Evolutionary conservation across 2,888 invertebrate genomes (phyloP).

Genomic region (Biston stratarius): DNA sequence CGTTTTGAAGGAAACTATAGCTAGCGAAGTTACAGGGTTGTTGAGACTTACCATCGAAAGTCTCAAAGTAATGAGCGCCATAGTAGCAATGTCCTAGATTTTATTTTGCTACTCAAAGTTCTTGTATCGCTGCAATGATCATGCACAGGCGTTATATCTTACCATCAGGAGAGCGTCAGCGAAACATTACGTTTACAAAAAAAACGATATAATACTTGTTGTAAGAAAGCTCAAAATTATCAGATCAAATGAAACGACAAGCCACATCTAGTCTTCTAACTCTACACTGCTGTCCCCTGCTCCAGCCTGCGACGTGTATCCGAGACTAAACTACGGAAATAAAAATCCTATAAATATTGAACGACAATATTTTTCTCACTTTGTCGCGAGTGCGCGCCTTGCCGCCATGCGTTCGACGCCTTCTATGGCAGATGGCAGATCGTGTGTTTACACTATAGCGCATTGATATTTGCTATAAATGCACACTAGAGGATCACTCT

Average conservation of each 20-base stretch:
- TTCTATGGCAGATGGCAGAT: constrained; percentile 53
- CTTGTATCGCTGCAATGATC: too few species aligned
- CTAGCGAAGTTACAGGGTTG: too few species aligned
- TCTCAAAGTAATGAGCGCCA: too few species aligned
- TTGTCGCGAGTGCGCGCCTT: constrained; percentile 74
- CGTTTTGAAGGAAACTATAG: too few species aligned
- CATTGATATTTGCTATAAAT: constrained; percentile 23
- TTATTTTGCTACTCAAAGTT: too few species aligned
- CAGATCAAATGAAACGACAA: not conserved
- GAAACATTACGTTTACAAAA: too few species aligned
- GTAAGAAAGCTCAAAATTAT: too few species aligned
- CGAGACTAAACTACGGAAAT: constrained; percentile 82
- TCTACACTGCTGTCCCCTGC: constrained; percentile 57
- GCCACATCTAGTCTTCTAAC: constrained; percentile 54
- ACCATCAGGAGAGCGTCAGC: too few species aligned
- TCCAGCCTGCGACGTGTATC: constrained; percentile 65
- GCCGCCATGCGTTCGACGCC: constrained; percentile 61
- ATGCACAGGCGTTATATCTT: too few species aligned
- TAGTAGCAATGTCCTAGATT: too few species aligned
- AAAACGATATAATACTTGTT: too few species aligned
- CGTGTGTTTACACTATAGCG: constrained; percentile 46
- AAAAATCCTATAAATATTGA: constrained; percentile 85
- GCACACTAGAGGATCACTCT: not conserved
- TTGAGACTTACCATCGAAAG: too few species aligned
- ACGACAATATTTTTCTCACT: constrained; percentile 85